Conservation (phyloP, 2,113 vertebrate species). For the Dunckerocampus dactyliophorus region DNA sequence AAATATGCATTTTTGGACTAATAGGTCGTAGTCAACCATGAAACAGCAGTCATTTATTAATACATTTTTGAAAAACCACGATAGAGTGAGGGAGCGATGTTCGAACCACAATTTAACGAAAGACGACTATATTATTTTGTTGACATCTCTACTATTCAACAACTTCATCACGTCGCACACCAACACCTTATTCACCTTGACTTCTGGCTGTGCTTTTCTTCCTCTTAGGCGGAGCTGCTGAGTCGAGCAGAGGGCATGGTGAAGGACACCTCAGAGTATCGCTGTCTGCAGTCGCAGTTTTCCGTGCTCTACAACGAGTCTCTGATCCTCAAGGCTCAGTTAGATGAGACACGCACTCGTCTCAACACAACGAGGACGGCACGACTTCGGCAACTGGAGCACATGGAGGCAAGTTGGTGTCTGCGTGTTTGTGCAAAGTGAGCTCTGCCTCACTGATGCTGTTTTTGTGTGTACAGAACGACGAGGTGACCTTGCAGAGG, state of each 20-base stretch:
- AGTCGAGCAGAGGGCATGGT: constrained; percentile 86
- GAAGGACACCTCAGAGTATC: constrained; percentile 90
- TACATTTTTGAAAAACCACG: no score
- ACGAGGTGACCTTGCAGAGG: constrained; percentile 92
- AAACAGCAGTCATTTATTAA: no score
- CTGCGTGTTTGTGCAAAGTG: background rate
- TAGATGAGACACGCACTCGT: constrained; percentile 88
- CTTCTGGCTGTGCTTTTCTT: background rate
- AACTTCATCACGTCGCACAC: background rate
- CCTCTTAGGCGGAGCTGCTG: constrained; percentile 78
- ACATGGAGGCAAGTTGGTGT: constrained; percentile 82
- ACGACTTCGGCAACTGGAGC: constrained; percentile 89
- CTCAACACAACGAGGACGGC: constrained; percentile 88
- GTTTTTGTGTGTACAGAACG: constrained; percentile 74
- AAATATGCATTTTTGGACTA: no score
- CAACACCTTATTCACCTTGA: background rate
- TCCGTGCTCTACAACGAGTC: constrained; percentile 96
- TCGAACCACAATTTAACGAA: no score
- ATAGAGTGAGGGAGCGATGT: no score
- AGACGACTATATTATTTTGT: background rate
- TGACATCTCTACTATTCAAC: background rate
- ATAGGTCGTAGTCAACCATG: no score
- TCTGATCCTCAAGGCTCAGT: constrained; percentile 87
- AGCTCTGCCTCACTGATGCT: background rate
- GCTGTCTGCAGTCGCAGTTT: constrained; percentile 96